These are phyloP conservation scores for Gonioctena quinquepunctata DNA, from an alignment of 1,140 invertebrate genomes.

Conservation along the genomic window DNA sequence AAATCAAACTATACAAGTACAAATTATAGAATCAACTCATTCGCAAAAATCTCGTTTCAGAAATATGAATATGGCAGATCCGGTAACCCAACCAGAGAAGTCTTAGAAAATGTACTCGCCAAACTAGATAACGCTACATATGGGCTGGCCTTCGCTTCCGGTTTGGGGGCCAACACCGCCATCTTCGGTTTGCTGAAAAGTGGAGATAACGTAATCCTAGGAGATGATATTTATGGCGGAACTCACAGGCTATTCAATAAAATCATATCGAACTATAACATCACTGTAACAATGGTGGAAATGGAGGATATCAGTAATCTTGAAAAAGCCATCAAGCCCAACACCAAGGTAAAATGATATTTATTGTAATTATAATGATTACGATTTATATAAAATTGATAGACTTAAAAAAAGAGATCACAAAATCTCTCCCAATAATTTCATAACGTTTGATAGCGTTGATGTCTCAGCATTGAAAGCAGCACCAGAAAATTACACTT, in stretches of 20 bases:
- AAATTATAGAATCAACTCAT: too few relatives aligned
- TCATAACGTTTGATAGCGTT: too few relatives aligned
- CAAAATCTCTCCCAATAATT: background rate
- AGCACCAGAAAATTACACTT: too few relatives aligned
- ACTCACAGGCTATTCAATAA: constrained; percentile 72
- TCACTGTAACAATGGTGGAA: constrained; percentile 83
- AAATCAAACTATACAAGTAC: too few relatives aligned
- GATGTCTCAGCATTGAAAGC: too few relatives aligned
- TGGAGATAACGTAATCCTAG: constrained; percentile 90
- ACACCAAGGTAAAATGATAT: constrained; percentile 85
- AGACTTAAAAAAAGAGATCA: too few relatives aligned
- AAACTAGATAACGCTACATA: constrained; percentile 88
- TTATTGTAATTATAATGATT: too few relatives aligned
- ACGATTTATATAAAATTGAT: too few relatives aligned
- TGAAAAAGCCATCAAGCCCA: constrained; percentile 71
- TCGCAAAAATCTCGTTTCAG: too few relatives aligned
- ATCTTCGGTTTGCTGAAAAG: constrained; percentile 73
- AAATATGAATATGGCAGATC: constrained; percentile 91
- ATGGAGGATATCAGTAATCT: constrained; percentile 71
- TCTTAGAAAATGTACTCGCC: constrained; percentile 88
- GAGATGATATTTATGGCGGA: constrained; percentile 96
- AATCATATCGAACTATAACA: constrained; percentile 69
- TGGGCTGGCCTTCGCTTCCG: constrained; percentile 86
- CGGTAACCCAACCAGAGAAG: constrained; percentile 92
- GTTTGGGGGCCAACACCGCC: constrained; percentile 82